Base-by-base conservation (phyloP, 2,797 vertebrate species). In the Tarsius wallacei region DNA sequence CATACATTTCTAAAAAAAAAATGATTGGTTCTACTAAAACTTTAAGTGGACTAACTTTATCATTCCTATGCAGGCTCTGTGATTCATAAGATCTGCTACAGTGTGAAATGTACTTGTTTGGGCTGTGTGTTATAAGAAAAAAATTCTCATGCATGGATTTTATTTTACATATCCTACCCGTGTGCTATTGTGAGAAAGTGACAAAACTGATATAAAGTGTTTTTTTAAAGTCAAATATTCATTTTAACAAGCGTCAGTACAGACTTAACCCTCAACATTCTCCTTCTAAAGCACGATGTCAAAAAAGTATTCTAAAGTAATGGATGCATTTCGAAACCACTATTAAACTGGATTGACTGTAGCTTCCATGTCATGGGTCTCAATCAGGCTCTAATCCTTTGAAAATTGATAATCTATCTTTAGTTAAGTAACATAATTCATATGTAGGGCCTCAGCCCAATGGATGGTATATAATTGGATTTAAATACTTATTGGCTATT, bases 401-500 rank as follows among this genome's bases (percentile, higher is more conserved):
- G 33, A 97, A 96, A 96, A 66, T 26, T 74, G 11, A 55, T 74
- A 42, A 77, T 76, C 49, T 89, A 0, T 94, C 33, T 88, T 92
- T 24, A 85, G 73, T 88, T 85, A 70, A 87, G 16, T 74, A 89
- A 87, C 74, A 66, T 84, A 74, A 89, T 26, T 89, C n/a, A 64
- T 33, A 55, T 12, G 2, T 66, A 96, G 24, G 5, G 1, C 24
- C 51, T 68, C 42, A 91, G 31, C 28, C 77, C 11, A 51, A 51
- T 94, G 14, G 42, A 36, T 80, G 3, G 17, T 63, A 55, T 1
- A 63, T 84, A 84, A 68, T 85, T 63, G 55, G 15, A 90, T 88
- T 95, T 78, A 51, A 95, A 2, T 88, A 36, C 87, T 94, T 96
- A 74, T 91, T 90, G 61, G 21, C 11, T 93, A 31, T 87, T 91